Percentiles rank a stretch among this genome's conserved stretches.
phyloP scores from a whole-genome alignment of 1,140 invertebrate genomes.

The Liolophura sinensis region DNA sequence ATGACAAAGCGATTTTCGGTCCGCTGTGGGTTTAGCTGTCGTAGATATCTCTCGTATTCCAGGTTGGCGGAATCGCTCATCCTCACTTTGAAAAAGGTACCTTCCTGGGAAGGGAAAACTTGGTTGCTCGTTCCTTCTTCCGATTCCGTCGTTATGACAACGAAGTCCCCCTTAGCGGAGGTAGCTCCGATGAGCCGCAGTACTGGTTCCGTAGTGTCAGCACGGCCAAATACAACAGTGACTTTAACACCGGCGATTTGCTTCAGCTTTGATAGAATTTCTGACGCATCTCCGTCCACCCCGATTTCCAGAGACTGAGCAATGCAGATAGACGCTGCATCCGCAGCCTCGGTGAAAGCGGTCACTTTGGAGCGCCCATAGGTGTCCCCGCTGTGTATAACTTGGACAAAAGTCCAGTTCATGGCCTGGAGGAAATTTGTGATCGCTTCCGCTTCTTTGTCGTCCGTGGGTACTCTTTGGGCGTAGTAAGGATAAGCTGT shows the following conservation, averaged over 20 bases:
- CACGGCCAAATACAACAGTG: constrained; percentile 29
- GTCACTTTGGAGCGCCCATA: constrained; percentile 10
- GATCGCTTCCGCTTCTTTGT: constrained; percentile 74
- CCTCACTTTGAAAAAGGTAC: too few relatives aligned
- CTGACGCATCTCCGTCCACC: constrained; percentile 6
- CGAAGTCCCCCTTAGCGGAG: too few relatives aligned
- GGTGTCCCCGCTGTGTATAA: constrained; percentile 14
- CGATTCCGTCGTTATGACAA: too few relatives aligned
- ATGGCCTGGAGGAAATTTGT: constrained; percentile 25
- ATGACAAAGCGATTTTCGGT: too few relatives aligned
- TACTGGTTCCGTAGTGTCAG: constrained; percentile 4
- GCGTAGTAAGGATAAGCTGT: constrained; percentile 74
- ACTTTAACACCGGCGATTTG: constrained; percentile 21
- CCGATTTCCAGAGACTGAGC: constrained; percentile 22
- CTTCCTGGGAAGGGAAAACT: too few relatives aligned
- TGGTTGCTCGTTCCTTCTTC: too few relatives aligned
- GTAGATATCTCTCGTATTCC: too few relatives aligned
- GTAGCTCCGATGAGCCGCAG: too few relatives aligned
- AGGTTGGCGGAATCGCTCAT: too few relatives aligned
- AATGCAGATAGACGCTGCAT: constrained; percentile 24
- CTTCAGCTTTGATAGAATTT: constrained; percentile 23
- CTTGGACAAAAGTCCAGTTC: constrained; percentile 44
- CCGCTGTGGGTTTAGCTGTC: too few relatives aligned
- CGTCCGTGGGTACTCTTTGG: constrained; percentile 76
- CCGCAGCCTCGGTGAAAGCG: constrained; percentile 16